phyloP scores from a whole-genome alignment of 2,113 vertebrate genomes.

The Erpornis zantholeuca region DNA sequence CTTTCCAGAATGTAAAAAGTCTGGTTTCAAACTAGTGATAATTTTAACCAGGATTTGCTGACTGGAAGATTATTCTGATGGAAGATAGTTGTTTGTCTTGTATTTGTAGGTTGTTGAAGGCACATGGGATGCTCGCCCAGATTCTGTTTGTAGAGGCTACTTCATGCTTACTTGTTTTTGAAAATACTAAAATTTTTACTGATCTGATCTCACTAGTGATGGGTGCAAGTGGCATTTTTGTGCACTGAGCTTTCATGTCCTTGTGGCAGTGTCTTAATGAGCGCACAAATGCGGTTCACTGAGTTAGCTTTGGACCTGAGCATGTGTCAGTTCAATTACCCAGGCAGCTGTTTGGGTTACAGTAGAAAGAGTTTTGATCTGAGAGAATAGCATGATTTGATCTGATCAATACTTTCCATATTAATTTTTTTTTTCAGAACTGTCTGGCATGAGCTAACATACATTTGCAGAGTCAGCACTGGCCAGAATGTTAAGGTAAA shows the following conservation, averaged over 20 bases:
- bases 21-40: not conserved
- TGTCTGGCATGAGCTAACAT: conserved; percentile 25
- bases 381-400: not conserved
- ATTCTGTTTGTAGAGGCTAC: not conserved
- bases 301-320: not conserved
- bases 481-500: not conserved
- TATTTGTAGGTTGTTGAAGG: not conserved
- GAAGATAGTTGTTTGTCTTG: not conserved
- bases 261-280: not conserved
- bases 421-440: not conserved
- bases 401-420: not conserved
- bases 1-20: not conserved
- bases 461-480: not conserved
- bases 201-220: not conserved
- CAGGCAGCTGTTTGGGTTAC: not conserved
- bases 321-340: not conserved
- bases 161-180: not conserved
- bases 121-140: not conserved
- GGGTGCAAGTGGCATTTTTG: not conserved
- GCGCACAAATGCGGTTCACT: not conserved
- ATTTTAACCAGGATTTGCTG: not conserved
- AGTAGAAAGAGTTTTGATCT: not conserved
- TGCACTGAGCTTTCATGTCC: not conserved
- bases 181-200: not conserved
- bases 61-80: not conserved